Percentiles rank a stretch among this genome's conserved stretches.
Conservation (phyloP, 2,113 vertebrate genomes). For the Marcusenius ussheri region DNA sequence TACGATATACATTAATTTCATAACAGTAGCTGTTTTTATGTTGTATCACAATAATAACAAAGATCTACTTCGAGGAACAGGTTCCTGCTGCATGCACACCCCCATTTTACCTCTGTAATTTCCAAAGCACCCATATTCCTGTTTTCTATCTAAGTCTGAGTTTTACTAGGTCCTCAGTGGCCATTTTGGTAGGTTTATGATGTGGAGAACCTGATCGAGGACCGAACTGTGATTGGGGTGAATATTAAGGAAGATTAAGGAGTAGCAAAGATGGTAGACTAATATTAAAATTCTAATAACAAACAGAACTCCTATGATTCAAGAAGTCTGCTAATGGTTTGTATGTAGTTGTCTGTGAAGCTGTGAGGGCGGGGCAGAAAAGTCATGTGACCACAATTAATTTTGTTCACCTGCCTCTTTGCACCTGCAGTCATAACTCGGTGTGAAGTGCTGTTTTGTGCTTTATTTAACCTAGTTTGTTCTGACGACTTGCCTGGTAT, state of each 20-base stretch:
- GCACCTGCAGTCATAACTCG: background rate
- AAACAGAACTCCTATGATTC: background rate
- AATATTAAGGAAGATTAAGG: constrained; percentile 74
- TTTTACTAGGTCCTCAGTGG: constrained; percentile 74
- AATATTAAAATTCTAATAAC: background rate
- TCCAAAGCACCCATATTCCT: constrained; percentile 24
- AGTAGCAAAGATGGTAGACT: background rate
- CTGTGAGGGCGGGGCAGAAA: background rate
- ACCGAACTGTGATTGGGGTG: constrained; percentile 81
- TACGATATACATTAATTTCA: background rate
- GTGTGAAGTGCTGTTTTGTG: background rate
- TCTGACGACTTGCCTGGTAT: background rate
- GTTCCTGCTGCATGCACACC: background rate
- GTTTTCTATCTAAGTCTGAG: constrained; percentile 84
- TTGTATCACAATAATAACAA: background rate
- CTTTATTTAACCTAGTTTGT: background rate
- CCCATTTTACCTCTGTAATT: background rate
- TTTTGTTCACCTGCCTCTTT: background rate
- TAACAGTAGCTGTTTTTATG: background rate
- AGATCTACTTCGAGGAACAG: background rate
- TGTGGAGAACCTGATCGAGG: constrained; percentile 44
- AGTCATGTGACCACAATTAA: background rate
- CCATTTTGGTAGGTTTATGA: constrained; percentile 32
- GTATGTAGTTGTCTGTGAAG: background rate
- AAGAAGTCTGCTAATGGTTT: background rate